phyloP scores from a whole-genome alignment of 1,140 invertebrate genomes.

The Neotoxoptera formosana region DNA sequence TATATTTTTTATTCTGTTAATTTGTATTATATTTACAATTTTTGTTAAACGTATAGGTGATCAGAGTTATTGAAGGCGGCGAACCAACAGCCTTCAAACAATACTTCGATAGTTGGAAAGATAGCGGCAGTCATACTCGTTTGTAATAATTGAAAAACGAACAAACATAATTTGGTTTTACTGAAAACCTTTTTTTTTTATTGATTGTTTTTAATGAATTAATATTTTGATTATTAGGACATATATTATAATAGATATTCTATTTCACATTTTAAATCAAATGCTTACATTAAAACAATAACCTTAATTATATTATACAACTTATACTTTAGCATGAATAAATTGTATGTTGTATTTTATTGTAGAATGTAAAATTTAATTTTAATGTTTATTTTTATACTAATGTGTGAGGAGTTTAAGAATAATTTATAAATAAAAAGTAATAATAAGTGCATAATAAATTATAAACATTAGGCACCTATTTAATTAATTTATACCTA shows the following conservation, averaged over 20 bases:
- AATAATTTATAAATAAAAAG: background rate
- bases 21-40: background rate
- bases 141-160: conserved; percentile 22
- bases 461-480: too few species aligned
- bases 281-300: background rate
- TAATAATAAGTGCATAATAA: background rate
- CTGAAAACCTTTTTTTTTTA: background rate
- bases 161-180: background rate
- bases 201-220: background rate
- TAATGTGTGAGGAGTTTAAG: background rate
- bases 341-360: background rate
- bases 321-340: background rate
- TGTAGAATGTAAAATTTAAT: background rate
- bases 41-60: conserved; percentile 62
- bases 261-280: background rate
- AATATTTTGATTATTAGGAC: background rate
- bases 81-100: conserved; percentile 82
- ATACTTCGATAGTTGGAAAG: conserved; percentile 79
- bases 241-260: background rate
- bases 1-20: background rate
- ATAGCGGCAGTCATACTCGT: conserved; percentile 61
- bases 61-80: conserved; percentile 75
- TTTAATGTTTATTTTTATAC: background rate
- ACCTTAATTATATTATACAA: background rate
- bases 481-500: too few species aligned